phyloP scores from a whole-genome alignment of 1,140 invertebrate genomes.

The Drosophila nannoptera region DNA sequence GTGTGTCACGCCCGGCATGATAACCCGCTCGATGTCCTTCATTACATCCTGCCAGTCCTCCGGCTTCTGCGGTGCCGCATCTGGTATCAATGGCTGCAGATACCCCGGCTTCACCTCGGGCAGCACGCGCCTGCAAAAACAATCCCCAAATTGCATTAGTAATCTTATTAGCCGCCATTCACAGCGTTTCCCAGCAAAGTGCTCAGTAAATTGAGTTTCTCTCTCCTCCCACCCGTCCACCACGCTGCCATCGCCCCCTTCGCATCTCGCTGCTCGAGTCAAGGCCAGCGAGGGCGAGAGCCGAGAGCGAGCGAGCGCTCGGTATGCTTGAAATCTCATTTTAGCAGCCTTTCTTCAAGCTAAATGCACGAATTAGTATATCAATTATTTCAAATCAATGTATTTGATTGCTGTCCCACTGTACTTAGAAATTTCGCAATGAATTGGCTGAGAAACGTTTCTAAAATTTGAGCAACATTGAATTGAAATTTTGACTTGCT shows the following conservation, averaged over 20 bases:
- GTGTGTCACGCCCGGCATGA: constrained; percentile 98
- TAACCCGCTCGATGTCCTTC: constrained; percentile 93
- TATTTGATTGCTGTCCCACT: no score
- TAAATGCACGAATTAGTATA: no score
- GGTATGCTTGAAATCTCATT: no score
- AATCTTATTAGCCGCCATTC: constrained; percentile 39
- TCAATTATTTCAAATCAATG: no score
- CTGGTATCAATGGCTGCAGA: constrained; percentile 89
- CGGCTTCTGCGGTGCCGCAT: constrained; percentile 87
- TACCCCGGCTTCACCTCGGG: constrained; percentile 91
- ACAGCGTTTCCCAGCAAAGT: constrained; percentile 30
- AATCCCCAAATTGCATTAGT: constrained; percentile 42
- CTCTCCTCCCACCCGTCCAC: neutral
- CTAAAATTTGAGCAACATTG: neutral
- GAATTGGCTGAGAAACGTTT: neutral
- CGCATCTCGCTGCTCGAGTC: no score
- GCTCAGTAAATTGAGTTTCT: constrained; percentile 44
- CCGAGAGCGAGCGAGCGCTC: no score
- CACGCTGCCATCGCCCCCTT: neutral
- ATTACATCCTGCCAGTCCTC: constrained; percentile 95
- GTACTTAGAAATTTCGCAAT: no score
- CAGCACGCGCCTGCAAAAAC: constrained; percentile 85
- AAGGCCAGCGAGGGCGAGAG: no score
- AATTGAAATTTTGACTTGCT: neutral
- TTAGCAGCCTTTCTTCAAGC: no score